Conservation (phyloP, 2,797 vertebrate species). For the Acanthurus tractus region DNA sequence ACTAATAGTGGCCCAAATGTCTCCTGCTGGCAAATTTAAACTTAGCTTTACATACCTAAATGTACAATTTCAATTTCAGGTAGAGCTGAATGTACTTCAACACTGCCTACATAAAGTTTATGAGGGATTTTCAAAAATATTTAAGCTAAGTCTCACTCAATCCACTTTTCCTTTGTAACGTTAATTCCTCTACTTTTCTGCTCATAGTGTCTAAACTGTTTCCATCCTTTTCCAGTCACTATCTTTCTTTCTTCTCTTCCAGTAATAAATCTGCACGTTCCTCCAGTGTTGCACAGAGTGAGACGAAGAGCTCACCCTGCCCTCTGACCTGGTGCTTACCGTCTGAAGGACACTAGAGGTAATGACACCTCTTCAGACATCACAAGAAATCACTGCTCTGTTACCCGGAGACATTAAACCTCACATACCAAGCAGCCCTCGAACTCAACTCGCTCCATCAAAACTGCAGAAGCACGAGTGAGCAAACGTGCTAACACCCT, state of each 20-base stretch:
- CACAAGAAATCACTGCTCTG: conserved; percentile 58
- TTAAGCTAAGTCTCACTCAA: not conserved
- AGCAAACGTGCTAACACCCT: conserved; percentile 37
- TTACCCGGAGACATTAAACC: conserved; percentile 54
- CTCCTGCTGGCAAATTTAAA: too few relatives aligned
- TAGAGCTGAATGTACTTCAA: too few relatives aligned
- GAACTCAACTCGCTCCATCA: conserved; percentile 22
- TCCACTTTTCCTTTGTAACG: not conserved
- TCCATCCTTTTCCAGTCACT: not conserved
- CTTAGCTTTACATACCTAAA: too few relatives aligned
- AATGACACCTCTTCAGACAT: conserved; percentile 70
- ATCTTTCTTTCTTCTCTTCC: conserved; percentile 10
- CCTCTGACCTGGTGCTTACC: conserved; percentile 70
- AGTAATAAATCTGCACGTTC: conserved; percentile 16
- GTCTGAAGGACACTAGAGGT: conserved; percentile 66
- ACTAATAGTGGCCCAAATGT: too few relatives aligned
- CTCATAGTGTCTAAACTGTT: not conserved
- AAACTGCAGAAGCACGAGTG: conserved; percentile 22
- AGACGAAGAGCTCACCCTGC: conserved; percentile 50
- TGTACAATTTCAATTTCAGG: too few relatives aligned
- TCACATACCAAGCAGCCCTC: conserved; percentile 47
- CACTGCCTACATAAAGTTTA: not conserved
- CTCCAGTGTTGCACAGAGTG: conserved; percentile 15
- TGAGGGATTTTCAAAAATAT: not conserved
- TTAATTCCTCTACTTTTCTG: not conserved